Evolutionary conservation across 2,888 invertebrate species (phyloP), one percentile per base, ranked within the genome.

Genomic region (Dysmachus trigonus): DNA sequence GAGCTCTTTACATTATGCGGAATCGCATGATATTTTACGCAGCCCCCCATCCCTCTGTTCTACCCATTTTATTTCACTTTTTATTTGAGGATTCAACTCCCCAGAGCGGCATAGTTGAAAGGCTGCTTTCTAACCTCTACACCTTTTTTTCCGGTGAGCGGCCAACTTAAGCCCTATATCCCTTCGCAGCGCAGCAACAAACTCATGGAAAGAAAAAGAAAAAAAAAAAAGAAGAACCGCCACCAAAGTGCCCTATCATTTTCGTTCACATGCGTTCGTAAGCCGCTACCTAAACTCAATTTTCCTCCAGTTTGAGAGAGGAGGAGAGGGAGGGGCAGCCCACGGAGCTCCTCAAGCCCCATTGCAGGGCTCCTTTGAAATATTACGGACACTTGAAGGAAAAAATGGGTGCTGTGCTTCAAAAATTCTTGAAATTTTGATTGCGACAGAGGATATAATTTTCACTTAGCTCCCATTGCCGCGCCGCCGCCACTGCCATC

Each of bases 341-440:
- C 38, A 77, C n/a, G 76, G 13, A 18, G 41, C 30, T 41, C 51
- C 47, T 51, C 35, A 3, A 33, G 74, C 41, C 8, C 53, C 35
- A 85, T 47, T 33, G 62, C 77, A 79, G 53, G 79, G 30, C 62
- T 27, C 35, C 31, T 86, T 86, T 86, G 73, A 86, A 81, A 71
- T 82, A 86, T 86, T 86, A 71, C 82, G 79, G 81, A 79, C 82
- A 81, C 86, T 82, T 81, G 51, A 79, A 72, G 81, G 62, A 86
- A 86, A n/a, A 86, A 79, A 86, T 86, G 81, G 81, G 71, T 33
- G 81, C 30, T 81, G 73, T 81, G 81, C 79, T 86, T 62, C 79
- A 82, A 82, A 53, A 83, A 73, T 86, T 86, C 82, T 74, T 86
- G 74, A 86, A 86, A 86, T 83, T 86, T 86, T 86, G 76, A 86